phyloP scores from a whole-genome alignment of 1,140 invertebrate genomes.

The Tigriopus japonicus region DNA sequence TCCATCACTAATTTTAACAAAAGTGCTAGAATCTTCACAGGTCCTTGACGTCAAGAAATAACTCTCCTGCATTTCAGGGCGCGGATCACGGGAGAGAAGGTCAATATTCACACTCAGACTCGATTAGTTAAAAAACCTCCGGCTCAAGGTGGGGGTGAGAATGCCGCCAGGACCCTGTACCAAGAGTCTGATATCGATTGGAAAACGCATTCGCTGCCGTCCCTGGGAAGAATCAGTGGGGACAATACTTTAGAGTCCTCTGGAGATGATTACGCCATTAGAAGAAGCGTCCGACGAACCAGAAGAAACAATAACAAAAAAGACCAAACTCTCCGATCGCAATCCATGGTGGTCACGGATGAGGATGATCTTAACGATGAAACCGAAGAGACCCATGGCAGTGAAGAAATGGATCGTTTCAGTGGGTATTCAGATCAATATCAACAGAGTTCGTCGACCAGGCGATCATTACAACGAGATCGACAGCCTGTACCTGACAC shows the following conservation, averaged over 20 bases:
- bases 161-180: neutral
- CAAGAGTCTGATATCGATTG: neutral
- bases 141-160: too few relatives aligned
- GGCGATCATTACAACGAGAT: neutral
- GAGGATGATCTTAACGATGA: neutral
- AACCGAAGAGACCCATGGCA: neutral
- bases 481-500: neutral
- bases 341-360: neutral
- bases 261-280: neutral
- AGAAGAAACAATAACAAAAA: conserved; percentile 1
- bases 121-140: too few relatives aligned
- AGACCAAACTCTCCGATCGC: neutral
- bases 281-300: neutral
- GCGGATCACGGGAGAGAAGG: too few relatives aligned
- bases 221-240: neutral
- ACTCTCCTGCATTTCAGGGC: too few relatives aligned
- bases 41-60: too few relatives aligned
- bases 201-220: neutral
- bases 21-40: too few relatives aligned
- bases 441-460: neutral
- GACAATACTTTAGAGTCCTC: neutral
- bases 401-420: neutral
- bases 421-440: neutral
- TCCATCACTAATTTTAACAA: too few relatives aligned
- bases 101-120: too few relatives aligned